Evolutionary conservation across 2,113 vertebrate species (phyloP), one percentile per base, ranked within the genome.

Genomic region (Megaceryle torquata): DNA sequence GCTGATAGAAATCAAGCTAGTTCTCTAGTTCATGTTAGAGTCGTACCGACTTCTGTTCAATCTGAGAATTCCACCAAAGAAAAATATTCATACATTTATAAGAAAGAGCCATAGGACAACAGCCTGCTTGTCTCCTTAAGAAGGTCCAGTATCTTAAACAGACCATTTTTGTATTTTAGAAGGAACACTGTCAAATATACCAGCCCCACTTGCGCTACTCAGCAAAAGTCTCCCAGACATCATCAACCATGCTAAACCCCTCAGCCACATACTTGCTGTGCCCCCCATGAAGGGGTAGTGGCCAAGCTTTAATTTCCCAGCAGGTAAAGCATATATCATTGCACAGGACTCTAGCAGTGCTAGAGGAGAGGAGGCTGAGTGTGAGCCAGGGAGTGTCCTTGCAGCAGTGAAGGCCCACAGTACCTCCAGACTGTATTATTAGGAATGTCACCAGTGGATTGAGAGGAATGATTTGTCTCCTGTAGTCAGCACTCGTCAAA

Each of bases 371-470:
- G 29, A 35, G 59, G 19, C 44, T 13, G 24, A 37, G 50, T 0
- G 0, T 3, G 13, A 81, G 46, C 24, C 76, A 41, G 51, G 2
- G 1, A 6, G n/a, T 11, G 53, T 10, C 70, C 64, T 22, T 25
- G 28, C 51, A 74, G 57, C 59, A 6, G 33, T 19, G 21, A 59
- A 46, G 21, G 15, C 10, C 25, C 61, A 19, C 13, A 5, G 43
- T 6, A 44, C 4, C 33, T 44, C 26, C 35, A 16, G 54, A 10
- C 41, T n/a, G 28, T 0, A 1, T 0, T 15, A 46, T 11, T 43
- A 56, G 12, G 21, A 33, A 20, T 1, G 19, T 7, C 60, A 50
- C 33, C 20, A 2, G 35, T 0, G 35, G 26, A 4, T 2, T 1
- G 1, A 25, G 37, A 37, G 67, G 25, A 29, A 29, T 2, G 6